Conservation (phyloP, 2,888 invertebrate genomes). For the Lithodes maja region DNA sequence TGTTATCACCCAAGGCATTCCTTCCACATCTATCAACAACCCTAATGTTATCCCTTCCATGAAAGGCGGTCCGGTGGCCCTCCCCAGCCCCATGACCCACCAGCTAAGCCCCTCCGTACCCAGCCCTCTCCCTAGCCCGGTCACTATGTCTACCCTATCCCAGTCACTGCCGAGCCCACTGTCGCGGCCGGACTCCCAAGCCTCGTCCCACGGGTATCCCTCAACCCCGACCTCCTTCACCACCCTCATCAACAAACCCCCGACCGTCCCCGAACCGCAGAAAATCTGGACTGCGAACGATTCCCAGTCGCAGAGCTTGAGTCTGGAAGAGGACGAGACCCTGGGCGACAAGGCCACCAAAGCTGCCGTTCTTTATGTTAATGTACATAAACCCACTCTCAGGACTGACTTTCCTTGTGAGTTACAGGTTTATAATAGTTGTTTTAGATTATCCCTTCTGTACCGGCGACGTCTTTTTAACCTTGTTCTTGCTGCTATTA, state of each 20-base stretch:
- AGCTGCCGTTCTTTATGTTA: slow-evolving; percentile 68
- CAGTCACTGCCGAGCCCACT: slow-evolving; percentile 48
- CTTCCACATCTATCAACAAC: slow-evolving; percentile 16
- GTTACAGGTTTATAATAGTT: too few species aligned
- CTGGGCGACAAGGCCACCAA: slow-evolving; percentile 69
- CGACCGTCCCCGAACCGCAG: slow-evolving; percentile 57
- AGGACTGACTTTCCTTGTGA: slow-evolving; percentile 66
- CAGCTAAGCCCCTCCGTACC: slow-evolving; percentile 36
- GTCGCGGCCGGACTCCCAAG: slow-evolving; percentile 51
- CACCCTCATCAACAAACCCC: slow-evolving; percentile 33
- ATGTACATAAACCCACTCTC: slow-evolving; percentile 69
- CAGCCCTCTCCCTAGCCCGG: slow-evolving; percentile 43
- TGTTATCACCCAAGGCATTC: neutral
- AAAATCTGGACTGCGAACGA: slow-evolving; percentile 56
- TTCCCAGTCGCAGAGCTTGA: slow-evolving; percentile 65
- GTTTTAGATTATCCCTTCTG: too few species aligned
- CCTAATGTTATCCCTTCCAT: slow-evolving; percentile 46
- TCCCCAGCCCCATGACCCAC: slow-evolving; percentile 34
- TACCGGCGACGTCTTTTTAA: too few species aligned
- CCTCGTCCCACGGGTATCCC: slow-evolving; percentile 45
- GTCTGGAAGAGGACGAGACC: slow-evolving; percentile 68
- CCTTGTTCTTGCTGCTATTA: too few species aligned
- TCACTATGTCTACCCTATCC: slow-evolving; percentile 25
- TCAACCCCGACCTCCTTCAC: slow-evolving; percentile 38
- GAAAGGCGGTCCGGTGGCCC: slow-evolving; percentile 40